These are phyloP conservation scores for Chrysocyon brachyurus DNA, from an alignment of 2,797 vertebrate genomes.

Conservation along the genomic window DNA sequence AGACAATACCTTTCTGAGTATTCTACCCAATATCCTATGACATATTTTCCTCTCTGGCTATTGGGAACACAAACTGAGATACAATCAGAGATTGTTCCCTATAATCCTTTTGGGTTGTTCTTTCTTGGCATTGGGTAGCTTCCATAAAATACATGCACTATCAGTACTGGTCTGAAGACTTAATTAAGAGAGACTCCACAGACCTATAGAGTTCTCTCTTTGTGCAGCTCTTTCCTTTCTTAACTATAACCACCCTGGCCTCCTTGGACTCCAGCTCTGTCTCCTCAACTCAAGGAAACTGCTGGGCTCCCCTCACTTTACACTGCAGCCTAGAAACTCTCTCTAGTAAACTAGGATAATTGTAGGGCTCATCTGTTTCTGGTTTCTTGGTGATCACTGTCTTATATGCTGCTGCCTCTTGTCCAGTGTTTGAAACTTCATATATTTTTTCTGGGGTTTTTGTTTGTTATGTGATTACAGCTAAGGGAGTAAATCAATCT, in stretches of 20 bases:
- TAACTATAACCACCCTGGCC: background rate
- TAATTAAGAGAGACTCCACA: background rate
- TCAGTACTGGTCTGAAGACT: background rate
- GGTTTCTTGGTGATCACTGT: background rate
- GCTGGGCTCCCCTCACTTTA: background rate
- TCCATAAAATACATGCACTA: background rate
- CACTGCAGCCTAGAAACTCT: background rate
- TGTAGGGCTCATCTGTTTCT: background rate
- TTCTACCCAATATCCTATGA: background rate
- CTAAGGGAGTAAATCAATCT: constrained; percentile 42
- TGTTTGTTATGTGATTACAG: constrained; percentile 20
- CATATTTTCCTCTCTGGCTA: background rate
- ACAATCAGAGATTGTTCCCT: background rate
- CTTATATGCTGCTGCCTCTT: background rate
- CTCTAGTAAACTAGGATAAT: background rate
- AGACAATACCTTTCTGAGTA: background rate
- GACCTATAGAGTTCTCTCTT: background rate
- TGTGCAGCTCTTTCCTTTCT: background rate
- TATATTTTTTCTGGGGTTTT: constrained; percentile 1
- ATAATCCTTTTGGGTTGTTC: background rate
- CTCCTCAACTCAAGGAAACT: background rate
- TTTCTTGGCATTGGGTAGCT: background rate
- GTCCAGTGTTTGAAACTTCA: constrained; percentile 30
- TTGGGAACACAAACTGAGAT: constrained; percentile 35
- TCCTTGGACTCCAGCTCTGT: background rate